A percentile compares a stretch with the other conserved stretches of the same genome.
These are phyloP conservation scores for Penaeus japonicus DNA, from an alignment of 1,140 invertebrate species.

Conservation along the genomic window DNA sequence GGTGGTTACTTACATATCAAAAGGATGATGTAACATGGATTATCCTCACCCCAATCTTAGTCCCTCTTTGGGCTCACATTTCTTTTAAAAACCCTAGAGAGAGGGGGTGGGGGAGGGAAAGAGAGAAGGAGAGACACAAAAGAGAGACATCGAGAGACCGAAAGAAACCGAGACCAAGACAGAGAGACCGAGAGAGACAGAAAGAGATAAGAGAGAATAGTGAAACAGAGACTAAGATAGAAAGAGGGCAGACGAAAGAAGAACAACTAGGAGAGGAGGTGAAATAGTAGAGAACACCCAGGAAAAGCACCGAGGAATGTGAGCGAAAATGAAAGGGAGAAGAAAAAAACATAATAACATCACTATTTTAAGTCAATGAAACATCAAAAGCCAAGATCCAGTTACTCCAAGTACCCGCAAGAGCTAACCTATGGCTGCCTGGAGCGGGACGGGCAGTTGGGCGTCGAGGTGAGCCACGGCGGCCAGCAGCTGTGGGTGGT, in stretches of 20 bases:
- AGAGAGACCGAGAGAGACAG: neutral
- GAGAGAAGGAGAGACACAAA: too few relatives aligned
- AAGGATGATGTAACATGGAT: too few relatives aligned
- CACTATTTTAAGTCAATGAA: neutral
- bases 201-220: neutral
- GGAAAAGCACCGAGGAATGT: neutral
- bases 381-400: neutral
- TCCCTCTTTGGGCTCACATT: too few relatives aligned
- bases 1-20: too few relatives aligned
- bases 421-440: slow-evolving; percentile 43
- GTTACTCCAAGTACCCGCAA: neutral
- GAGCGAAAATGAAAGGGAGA: neutral
- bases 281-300: neutral
- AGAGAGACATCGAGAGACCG: neutral
- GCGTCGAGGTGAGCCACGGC: slow-evolving; percentile 24
- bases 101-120: too few relatives aligned
- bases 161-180: neutral
- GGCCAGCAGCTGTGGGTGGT: slow-evolving; percentile 18
- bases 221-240: neutral
- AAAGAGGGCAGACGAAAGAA: neutral
- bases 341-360: neutral
- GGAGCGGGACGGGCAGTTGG: slow-evolving; percentile 41
- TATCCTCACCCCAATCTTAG: too few relatives aligned
- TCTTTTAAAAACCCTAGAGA: too few relatives aligned
- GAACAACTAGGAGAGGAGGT: neutral